Conservation (phyloP, 1,140 invertebrate genomes). For the Hypothenemus hampei region DNA sequence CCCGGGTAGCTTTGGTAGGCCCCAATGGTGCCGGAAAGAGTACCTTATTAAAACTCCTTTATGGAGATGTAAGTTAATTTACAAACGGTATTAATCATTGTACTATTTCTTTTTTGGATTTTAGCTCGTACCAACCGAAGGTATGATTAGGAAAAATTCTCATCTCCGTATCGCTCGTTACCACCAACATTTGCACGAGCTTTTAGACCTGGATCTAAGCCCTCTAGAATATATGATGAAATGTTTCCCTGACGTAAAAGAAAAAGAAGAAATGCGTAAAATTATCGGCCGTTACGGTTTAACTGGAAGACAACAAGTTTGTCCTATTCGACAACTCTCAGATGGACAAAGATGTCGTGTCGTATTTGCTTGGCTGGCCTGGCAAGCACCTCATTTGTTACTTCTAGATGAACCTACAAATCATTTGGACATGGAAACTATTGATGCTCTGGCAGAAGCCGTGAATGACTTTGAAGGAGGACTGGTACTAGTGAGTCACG, state of each 20-base stretch:
- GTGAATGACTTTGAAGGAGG: constrained; percentile 98
- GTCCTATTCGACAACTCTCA: constrained; percentile 94
- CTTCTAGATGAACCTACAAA: constrained; percentile 98
- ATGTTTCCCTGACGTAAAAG: constrained; percentile 94
- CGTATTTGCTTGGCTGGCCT: constrained; percentile 95
- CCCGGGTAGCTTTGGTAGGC: constrained; percentile 92
- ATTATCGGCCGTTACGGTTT: constrained; percentile 97
- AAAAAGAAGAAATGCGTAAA: constrained; percentile 98
- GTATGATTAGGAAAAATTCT: constrained; percentile 96
- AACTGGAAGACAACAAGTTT: constrained; percentile 92
- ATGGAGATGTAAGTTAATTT: constrained; percentile 73
- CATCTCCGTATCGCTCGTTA: constrained; percentile 96
- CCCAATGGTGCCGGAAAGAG: constrained; percentile 99
- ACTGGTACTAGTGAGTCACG: constrained; percentile 95
- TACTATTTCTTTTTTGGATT: background rate
- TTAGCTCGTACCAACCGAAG: constrained; percentile 86
- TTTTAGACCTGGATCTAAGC: constrained; percentile 90
- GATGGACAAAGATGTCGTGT: constrained; percentile 98
- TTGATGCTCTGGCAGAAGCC: constrained; percentile 95
- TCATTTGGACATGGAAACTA: constrained; percentile 99
- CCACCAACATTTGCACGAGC: constrained; percentile 97
- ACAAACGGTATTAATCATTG: background rate
- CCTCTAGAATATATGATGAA: constrained; percentile 99
- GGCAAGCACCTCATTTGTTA: constrained; percentile 91
- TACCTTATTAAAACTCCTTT: constrained; percentile 92